These are phyloP conservation scores for Drosophila sechellia DNA, from an alignment of 1,140 invertebrate genomes.

Conservation along the genomic window DNA sequence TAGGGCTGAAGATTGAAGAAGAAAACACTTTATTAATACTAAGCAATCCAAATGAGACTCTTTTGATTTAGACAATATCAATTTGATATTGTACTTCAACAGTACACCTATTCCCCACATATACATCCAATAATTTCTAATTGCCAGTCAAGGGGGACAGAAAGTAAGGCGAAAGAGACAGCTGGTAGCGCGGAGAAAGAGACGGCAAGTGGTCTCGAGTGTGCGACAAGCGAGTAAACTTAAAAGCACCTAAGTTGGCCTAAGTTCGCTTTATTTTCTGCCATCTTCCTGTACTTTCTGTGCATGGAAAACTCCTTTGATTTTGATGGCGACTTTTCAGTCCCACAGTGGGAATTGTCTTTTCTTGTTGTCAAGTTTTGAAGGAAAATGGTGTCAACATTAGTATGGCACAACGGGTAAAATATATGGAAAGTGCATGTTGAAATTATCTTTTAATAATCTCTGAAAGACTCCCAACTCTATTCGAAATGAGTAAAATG, in stretches of 20 bases:
- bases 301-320: slow-evolving; percentile 49
- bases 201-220: slow-evolving; percentile 53
- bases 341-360: slow-evolving; percentile 38
- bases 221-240: slow-evolving; percentile 60
- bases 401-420: no score
- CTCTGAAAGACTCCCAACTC: not conserved
- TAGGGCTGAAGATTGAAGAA: slow-evolving; percentile 88
- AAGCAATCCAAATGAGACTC: not conserved
- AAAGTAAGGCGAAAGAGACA: not conserved
- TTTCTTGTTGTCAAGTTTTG: slow-evolving; percentile 41
- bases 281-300: not conserved
- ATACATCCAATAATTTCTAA: slow-evolving; percentile 64
- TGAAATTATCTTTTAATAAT: no score
- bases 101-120: not conserved
- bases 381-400: slow-evolving; percentile 6
- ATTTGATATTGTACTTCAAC: no score
- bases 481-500: slow-evolving; percentile 21
- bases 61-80: no score
- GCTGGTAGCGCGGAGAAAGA: not conserved
- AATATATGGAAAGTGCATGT: no score
- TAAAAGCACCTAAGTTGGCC: slow-evolving; percentile 52
- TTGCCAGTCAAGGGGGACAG: slow-evolving; percentile 45
- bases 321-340: slow-evolving; percentile 44
- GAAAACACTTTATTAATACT: not conserved
- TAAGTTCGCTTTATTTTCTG: slow-evolving; percentile 7